Evolutionary conservation across 1,140 invertebrate genomes (phyloP).

Genomic region (Ostrea denselamellosa): DNA sequence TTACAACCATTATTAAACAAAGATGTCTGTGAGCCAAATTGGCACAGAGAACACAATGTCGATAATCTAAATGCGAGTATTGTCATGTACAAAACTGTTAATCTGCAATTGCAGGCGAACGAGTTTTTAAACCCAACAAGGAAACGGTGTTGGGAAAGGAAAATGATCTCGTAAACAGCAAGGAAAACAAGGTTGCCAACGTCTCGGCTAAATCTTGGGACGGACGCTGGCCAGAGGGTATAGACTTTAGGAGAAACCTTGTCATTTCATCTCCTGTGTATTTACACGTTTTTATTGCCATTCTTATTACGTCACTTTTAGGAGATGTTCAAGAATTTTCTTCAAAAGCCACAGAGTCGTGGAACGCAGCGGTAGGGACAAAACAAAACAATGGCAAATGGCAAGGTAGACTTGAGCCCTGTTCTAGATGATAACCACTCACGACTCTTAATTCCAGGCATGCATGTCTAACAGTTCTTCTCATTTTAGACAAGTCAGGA

Average conservation of each 20-base stretch:
- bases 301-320: background rate
- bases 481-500: background rate
- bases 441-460: background rate
- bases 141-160: background rate
- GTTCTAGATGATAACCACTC: background rate
- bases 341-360: background rate
- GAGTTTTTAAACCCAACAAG: background rate
- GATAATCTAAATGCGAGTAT: no score
- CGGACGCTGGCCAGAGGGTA: conserved; percentile 17
- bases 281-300: no score
- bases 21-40: no score
- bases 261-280: background rate
- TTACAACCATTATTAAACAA: no score
- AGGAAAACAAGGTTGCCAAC: background rate
- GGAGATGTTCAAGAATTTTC: background rate
- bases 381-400: background rate
- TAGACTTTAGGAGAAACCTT: background rate
- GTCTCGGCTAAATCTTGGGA: background rate
- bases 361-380: background rate
- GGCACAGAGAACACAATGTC: no score
- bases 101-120: background rate
- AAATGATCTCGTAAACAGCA: background rate
- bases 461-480: background rate
- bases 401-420: background rate
- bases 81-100: no score